Base-by-base conservation (phyloP, 35 echinoderm and acorn worm species). In the Hemicentrotus pulcherrimus region DNA sequence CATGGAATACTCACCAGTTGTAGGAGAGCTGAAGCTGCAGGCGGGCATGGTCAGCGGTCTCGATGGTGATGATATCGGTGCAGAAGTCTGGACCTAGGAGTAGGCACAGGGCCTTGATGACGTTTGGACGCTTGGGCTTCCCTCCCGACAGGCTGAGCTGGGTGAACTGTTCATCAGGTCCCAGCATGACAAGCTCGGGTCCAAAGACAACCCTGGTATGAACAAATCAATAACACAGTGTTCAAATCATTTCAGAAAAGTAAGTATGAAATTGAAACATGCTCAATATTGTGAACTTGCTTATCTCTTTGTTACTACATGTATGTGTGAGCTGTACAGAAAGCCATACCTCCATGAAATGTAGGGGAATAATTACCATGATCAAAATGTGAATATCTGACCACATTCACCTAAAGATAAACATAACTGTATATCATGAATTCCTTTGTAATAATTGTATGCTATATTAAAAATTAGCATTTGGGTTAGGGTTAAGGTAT, bases 31-130 rank as follows among this genome's bases (percentile, higher is more conserved):
- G 98, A 13, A 99, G 96, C 61, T 99, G 98, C 6, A 99, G 95
- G 19, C 98, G 92, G 31, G 98, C 97, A 32, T 98, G 97, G 93
- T 98, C 97, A 91, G 98, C 97, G 11, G 98, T 99, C 96, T 99
- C 98, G 16, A 99, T 99, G 91, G 96, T 98, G 94, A 99, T 99
- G 95, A 99, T 99, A 86, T 99, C 98, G 4, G 98, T 99, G 91
- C 98, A 99, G 85, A 99, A 99, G 71, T 99, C 98, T 28, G 98
- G 98, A 32, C 98, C 98, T 10, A 99, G 94, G 35, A 99, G 94
- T 16, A 99, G 97, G 90, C 97, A 97, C 31, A 99, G 96, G 10
- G 98, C 97, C 61, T 97, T 98, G 97, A 98, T 98, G 94, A 99
- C 96, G 88, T 99, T 99, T 48, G 98, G 97, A 46, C 97, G 93